Evolutionary conservation across 2,113 vertebrate genomes (phyloP), one percentile per base, ranked within the genome.

Genomic region (Podarcis muralis): DNA sequence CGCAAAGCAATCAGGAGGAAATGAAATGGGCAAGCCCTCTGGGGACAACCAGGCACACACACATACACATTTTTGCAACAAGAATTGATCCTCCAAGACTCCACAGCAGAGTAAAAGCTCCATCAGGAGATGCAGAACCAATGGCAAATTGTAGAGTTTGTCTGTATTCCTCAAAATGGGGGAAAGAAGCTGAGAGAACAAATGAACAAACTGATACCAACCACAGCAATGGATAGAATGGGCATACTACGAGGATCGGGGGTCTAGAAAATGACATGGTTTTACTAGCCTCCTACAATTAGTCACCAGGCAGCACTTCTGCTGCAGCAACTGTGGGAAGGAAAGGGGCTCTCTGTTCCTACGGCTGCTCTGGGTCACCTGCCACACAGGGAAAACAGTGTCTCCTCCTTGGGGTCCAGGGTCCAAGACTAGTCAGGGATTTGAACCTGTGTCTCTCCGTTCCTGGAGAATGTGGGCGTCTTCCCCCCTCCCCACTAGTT

Each of bases 1-100:
- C 1, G 32, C 57, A 90, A 92, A 89, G 88, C 91, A 83, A 92
- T 80, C 76, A 85, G 65, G 79, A 89, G 88, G 20, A 53, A 32
- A 92, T 87, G 40, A 87, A 82, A 25, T 82, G 78, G 37, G 20
- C 0, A 5, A 88, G 80, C 81, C 81, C 81, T 48, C 85, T 4
- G 0, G 74, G 74, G 75, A 77, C 37, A 40, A 22, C 32, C 37
- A 77, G 37, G 8, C 75, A 6, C 7, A 43, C 9, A 48, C 48
- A 48, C 66, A 12, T 35, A 76, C 48, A 7, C 6, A 6, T 15
- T 35, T 77, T 43, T 12, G 37, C 75, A 43, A 40, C 75, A 43
- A 37, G 8, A 40, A 77, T 25, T 22, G 37, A n/a, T 71, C 30
- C 69, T 71, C 69, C 69, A 71, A 71, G 69, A 22, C 75, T 43